Evolutionary conservation across 2,113 vertebrate species (phyloP), one percentile per base, ranked within the genome.

Genomic region (Damaliscus lunatus): DNA sequence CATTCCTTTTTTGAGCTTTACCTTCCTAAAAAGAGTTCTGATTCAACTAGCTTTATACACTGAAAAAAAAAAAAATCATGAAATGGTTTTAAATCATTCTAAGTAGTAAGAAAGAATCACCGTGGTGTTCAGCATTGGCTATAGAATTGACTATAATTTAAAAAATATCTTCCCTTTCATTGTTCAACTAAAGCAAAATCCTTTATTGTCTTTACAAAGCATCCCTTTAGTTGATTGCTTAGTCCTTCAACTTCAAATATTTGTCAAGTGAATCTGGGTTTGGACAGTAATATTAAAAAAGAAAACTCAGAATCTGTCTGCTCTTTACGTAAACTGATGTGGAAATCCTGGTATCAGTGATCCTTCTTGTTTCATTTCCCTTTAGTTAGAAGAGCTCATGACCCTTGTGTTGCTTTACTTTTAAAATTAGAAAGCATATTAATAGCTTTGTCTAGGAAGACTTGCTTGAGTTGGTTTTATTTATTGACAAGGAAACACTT

Each of bases 361-460:
- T 57, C 86, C 59, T 89, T 43, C 57, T 93, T 50, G 92, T 92
- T 92, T 88, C 62, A 84, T 94, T 97, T 94, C 90, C 88, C 67
- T 98, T 29, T 43, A 94, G 55, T 97, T 12, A 92, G 40, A 90
- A 77, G 48, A 94, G 31, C 77, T 90, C 59, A 85, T 92, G 50
- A 81, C 82, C 16, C 21, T 90, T 85, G 78, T 43, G 78, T 94
- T 89, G 67, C 64, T 97, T 77, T 40, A 52, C 15, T 74, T 96
- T 96, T 95, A 97, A 97, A 92, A 86, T 96, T 71, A 96, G 88
- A 97, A 92, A 94, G 15, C 57, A 21, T 87, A 57, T 77, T 55
- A 94, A 90, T 88, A 95, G 46, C 36, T 67, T 71, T 84, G 60
- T 86, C 46, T 60, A 78, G 36, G 80, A 85, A 82, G 53, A 74